Evolutionary conservation across 1,140 invertebrate genomes (phyloP).

Genomic region (Branchinecta lindahli): DNA sequence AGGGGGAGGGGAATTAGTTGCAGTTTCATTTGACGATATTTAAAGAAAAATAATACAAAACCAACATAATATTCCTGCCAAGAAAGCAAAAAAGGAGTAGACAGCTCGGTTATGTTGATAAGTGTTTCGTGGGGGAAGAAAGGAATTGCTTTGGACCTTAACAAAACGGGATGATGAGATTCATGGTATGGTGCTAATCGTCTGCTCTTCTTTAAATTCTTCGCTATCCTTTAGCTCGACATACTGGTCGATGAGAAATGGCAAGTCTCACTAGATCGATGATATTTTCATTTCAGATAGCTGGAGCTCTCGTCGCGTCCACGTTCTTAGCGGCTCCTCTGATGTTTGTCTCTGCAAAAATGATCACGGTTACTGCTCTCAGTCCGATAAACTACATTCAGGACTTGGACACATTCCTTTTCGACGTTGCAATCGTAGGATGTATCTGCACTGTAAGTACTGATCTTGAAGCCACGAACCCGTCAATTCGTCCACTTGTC

Average conservation of each 20-base stretch:
- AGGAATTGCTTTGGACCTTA: too few species aligned
- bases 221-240: not conserved
- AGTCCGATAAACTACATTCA: conserved; percentile 50
- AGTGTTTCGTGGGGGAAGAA: too few species aligned
- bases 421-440: conserved; percentile 64
- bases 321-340: conserved; percentile 84
- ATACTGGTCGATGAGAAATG: not conserved
- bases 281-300: conserved; percentile 43
- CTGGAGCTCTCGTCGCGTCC: conserved; percentile 78
- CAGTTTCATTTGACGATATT: too few species aligned
- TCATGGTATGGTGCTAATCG: too few species aligned
- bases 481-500: not conserved
- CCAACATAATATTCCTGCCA: too few species aligned
- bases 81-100: too few species aligned
- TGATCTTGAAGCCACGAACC: not conserved
- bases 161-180: too few species aligned
- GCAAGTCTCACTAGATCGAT: conserved; percentile 16
- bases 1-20: too few species aligned
- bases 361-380: conserved; percentile 56
- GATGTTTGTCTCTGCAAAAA: conserved; percentile 87
- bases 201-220: too few species aligned
- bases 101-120: too few species aligned
- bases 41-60: too few species aligned
- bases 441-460: conserved; percentile 45
- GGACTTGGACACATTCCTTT: conserved; percentile 58